Evolutionary conservation across 1,140 invertebrate genomes (phyloP).

Genomic region (Drosophila fuyamai): DNA sequence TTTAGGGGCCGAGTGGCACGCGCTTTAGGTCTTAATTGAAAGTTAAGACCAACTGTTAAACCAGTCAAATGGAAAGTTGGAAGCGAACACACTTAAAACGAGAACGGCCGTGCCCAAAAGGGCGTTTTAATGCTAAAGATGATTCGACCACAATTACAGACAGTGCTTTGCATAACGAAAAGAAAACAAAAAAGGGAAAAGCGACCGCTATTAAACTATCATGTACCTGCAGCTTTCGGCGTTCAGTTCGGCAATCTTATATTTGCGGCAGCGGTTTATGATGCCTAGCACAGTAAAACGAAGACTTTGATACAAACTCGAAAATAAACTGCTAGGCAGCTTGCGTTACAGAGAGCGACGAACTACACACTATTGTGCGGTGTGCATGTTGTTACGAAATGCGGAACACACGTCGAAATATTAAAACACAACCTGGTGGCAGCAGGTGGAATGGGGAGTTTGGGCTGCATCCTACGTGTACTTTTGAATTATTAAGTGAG

Average conservation of each 20-base stretch:
- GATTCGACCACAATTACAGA: slow-evolving; percentile 10
- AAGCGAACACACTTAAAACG: slow-evolving; percentile 22
- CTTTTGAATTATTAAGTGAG: slow-evolving; percentile 11
- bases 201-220: slow-evolving; percentile 1
- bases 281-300: slow-evolving; percentile 1
- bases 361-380: slow-evolving; percentile 25
- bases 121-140: slow-evolving; percentile 47
- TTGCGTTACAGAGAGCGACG: slow-evolving; percentile 1
- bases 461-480: slow-evolving; percentile 20
- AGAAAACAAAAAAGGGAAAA: slow-evolving; percentile 8
- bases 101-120: slow-evolving; percentile 35
- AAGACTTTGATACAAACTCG: slow-evolving; percentile 10
- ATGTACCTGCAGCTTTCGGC: background rate
- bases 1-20: slow-evolving; percentile 15
- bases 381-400: slow-evolving; percentile 64
- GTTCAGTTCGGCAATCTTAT: slow-evolving; percentile 6
- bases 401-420: slow-evolving; percentile 31
- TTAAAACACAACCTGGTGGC: slow-evolving; percentile 31
- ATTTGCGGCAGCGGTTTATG: slow-evolving; percentile 15
- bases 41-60: slow-evolving; percentile 37
- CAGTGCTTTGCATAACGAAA: slow-evolving; percentile 22
- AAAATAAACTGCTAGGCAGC: background rate
- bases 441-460: slow-evolving; percentile 15
- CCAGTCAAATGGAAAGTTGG: slow-evolving; percentile 68
- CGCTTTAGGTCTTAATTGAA: slow-evolving; percentile 36